These are phyloP conservation scores for Hydroisotoma schaefferi DNA, from an alignment of 2,888 invertebrate genomes.

Conservation along the genomic window DNA sequence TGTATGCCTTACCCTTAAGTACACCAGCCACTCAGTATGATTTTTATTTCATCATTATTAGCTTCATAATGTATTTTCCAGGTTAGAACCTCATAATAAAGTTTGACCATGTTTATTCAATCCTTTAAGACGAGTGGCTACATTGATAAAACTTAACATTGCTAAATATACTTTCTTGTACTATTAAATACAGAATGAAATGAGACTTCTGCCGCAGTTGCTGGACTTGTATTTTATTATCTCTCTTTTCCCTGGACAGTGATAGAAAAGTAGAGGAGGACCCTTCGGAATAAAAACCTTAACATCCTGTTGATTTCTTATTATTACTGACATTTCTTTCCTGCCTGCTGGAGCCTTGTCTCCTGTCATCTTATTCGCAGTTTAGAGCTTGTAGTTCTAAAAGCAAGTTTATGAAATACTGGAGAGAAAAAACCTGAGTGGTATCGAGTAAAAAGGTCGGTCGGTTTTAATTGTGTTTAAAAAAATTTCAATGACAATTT, in stretches of 20 bases:
- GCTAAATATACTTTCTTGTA: no score
- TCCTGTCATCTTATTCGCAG: constrained; percentile 10
- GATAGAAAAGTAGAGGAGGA: no score
- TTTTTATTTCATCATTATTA: constrained; percentile 12
- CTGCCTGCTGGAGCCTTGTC: constrained; percentile 1
- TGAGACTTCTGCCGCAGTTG: no score
- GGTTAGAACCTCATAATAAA: constrained; percentile 9
- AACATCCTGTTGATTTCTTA: constrained; percentile 15
- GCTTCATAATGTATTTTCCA: constrained; percentile 15
- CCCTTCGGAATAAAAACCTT: neutral
- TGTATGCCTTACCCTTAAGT: neutral
- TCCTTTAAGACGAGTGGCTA: no score
- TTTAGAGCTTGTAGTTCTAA: neutral
- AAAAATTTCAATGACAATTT: neutral
- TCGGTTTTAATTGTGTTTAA: neutral
- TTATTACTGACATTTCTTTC: constrained; percentile 5
- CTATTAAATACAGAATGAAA: no score
- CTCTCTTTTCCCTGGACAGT: no score
- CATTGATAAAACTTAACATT: no score
- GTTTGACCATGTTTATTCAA: neutral
- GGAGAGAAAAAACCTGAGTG: neutral
- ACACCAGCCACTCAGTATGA: constrained; percentile 3
- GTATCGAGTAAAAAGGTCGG: no score
- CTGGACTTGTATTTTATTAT: no score
- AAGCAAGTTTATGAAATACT: neutral